These are phyloP conservation scores for Aldrovandia affinis DNA, from an alignment of 2,797 vertebrate species.

Conservation along the genomic window DNA sequence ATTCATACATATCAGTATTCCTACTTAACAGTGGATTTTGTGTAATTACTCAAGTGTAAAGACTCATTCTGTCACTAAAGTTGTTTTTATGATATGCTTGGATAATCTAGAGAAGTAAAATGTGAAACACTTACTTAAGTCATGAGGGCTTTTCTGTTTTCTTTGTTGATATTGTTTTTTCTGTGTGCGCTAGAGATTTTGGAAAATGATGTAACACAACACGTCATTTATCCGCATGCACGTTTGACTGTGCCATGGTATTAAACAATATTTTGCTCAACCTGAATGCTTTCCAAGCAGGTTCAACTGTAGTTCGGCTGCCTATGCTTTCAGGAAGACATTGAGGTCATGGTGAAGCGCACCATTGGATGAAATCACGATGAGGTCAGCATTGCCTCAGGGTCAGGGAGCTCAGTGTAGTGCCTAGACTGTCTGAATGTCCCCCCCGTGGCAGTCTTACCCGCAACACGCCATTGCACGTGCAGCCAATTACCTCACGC, in stretches of 20 bases:
- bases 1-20: too few species aligned
- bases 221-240: neutral
- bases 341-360: neutral
- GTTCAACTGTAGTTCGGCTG: neutral
- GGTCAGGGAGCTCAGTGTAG: constrained; percentile 19
- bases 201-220: too few species aligned
- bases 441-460: neutral
- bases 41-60: too few species aligned
- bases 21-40: too few species aligned
- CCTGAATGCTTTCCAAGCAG: neutral
- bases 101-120: too few species aligned
- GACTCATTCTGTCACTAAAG: too few species aligned
- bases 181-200: too few species aligned
- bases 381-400: neutral
- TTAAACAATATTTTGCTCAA: neutral
- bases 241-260: neutral
- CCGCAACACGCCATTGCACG: constrained; percentile 33
- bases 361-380: neutral
- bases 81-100: too few species aligned
- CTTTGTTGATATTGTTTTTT: too few species aligned
- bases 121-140: too few species aligned
- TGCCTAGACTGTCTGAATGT: neutral
- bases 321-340: neutral
- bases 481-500: constrained; percentile 45
- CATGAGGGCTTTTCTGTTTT: too few species aligned